A percentile compares a stretch with the other conserved stretches of the same genome.
phyloP scores from a whole-genome alignment of 1,140 invertebrate genomes.

The Bombus breviceps region DNA sequence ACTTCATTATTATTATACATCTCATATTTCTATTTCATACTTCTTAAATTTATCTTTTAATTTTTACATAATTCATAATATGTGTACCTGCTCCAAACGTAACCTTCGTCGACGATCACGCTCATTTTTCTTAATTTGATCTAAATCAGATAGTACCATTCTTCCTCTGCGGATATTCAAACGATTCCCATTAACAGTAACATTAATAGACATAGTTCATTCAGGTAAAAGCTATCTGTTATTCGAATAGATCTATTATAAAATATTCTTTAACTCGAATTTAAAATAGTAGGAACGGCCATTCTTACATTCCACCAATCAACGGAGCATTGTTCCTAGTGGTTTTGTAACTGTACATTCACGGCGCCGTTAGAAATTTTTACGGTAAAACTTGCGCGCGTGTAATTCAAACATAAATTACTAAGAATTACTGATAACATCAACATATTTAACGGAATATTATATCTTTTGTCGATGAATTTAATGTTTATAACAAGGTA shows the following conservation, averaged over 20 bases:
- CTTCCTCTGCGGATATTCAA: constrained; percentile 79
- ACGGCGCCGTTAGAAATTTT: background rate
- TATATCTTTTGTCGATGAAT: no score
- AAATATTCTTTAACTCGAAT: constrained; percentile 50
- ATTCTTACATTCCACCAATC: constrained; percentile 37
- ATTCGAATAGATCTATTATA: constrained; percentile 16
- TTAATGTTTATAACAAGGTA: no score
- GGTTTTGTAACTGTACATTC: background rate
- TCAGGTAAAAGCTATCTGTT: background rate
- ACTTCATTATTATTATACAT: background rate
- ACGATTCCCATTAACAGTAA: constrained; percentile 82
- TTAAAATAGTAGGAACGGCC: constrained; percentile 56
- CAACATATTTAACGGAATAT: no score
- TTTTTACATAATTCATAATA: constrained; percentile 22
- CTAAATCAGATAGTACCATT: constrained; percentile 80
- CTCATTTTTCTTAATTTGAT: constrained; percentile 81
- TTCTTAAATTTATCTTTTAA: background rate
- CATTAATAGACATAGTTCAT: constrained; percentile 83
- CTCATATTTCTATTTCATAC: background rate
- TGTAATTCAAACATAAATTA: background rate
- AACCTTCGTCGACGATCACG: constrained; percentile 82
- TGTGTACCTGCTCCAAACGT: constrained; percentile 80
- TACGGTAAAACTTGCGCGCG: background rate
- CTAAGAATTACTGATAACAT: no score
- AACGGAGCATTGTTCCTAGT: background rate